phyloP scores from a whole-genome alignment of 1,140 invertebrate species.

The Drosophila kanapiae region DNA sequence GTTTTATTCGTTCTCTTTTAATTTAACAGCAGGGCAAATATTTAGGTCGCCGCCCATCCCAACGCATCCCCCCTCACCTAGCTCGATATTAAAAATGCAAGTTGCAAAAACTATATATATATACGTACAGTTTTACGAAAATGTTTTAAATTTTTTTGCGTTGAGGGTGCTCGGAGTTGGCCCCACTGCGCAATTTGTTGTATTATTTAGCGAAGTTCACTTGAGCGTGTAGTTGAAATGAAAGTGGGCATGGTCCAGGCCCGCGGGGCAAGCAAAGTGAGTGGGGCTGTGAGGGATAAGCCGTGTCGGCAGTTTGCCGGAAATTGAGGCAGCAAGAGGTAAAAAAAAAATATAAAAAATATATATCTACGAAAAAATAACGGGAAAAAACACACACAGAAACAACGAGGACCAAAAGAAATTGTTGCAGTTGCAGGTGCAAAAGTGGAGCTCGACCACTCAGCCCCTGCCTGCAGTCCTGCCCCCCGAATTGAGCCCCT shows the following conservation, averaged over 20 bases:
- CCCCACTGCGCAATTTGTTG: slow-evolving; percentile 48
- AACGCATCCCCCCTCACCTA: background rate
- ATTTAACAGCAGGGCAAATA: slow-evolving; percentile 76
- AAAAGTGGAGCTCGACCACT: slow-evolving; percentile 30
- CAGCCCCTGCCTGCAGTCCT: background rate
- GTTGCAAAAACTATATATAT: slow-evolving; percentile 36
- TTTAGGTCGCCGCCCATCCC: slow-evolving; percentile 62
- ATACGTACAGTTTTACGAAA: slow-evolving; percentile 32
- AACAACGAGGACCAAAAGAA: slow-evolving; percentile 42
- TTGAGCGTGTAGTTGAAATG: slow-evolving; percentile 68
- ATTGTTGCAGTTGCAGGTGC: slow-evolving; percentile 68
- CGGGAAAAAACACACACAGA: slow-evolving; percentile 5
- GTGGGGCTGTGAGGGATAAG: slow-evolving; percentile 55
- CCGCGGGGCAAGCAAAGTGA: slow-evolving; percentile 19
- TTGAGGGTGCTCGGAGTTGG: slow-evolving; percentile 16
- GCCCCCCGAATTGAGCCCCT: background rate
- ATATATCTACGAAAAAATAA: slow-evolving; percentile 22
- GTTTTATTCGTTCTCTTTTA: slow-evolving; percentile 47
- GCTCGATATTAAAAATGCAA: slow-evolving; percentile 73
- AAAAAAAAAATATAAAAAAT: slow-evolving; percentile 4
- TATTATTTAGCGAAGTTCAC: slow-evolving; percentile 71
- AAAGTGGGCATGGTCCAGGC: slow-evolving; percentile 54
- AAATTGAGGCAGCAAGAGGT: slow-evolving; percentile 60
- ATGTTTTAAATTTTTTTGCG: slow-evolving; percentile 41
- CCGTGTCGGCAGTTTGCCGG: slow-evolving; percentile 66